Percentiles rank a stretch among this genome's conserved stretches.
Conservation (phyloP, 2,797 vertebrate genomes). For the Pelobates cultripes region DNA sequence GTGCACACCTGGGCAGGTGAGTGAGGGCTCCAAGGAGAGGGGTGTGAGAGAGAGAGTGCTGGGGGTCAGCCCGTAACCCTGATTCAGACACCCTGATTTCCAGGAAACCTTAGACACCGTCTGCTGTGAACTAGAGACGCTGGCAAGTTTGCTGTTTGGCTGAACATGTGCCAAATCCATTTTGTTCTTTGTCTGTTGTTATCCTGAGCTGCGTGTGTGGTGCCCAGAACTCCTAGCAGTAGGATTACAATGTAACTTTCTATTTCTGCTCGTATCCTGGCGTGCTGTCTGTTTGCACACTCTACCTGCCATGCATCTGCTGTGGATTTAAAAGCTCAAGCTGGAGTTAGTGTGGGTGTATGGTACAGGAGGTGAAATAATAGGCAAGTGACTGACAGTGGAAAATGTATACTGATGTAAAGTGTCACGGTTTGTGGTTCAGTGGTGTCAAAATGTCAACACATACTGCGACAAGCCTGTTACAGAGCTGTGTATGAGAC, state of each 20-base stretch:
- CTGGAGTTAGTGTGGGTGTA: background rate
- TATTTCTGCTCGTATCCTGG: background rate
- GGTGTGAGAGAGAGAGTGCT: background rate
- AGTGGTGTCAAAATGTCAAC: background rate
- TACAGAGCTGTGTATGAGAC: background rate
- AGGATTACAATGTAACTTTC: background rate
- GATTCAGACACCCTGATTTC: too few species aligned
- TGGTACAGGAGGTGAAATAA: background rate
- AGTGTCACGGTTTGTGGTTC: background rate
- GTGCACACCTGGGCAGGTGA: constrained; percentile 16
- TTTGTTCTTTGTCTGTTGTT: too few species aligned
- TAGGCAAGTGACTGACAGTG: background rate
- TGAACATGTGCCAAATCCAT: too few species aligned
- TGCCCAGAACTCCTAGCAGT: background rate
- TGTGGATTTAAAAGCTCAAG: background rate
- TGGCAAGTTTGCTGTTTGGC: too few species aligned
- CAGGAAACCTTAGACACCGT: too few species aligned
- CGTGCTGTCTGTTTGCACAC: background rate
- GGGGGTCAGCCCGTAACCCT: too few species aligned
- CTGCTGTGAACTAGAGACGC: too few species aligned
- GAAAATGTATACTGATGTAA: background rate
- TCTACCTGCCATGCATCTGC: background rate
- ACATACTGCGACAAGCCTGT: background rate
- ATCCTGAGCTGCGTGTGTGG: too few species aligned
- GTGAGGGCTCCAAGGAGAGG: background rate